Evolutionary conservation across 2,888 invertebrate genomes (phyloP).

Genomic region (Hypselothyrea guttata): DNA sequence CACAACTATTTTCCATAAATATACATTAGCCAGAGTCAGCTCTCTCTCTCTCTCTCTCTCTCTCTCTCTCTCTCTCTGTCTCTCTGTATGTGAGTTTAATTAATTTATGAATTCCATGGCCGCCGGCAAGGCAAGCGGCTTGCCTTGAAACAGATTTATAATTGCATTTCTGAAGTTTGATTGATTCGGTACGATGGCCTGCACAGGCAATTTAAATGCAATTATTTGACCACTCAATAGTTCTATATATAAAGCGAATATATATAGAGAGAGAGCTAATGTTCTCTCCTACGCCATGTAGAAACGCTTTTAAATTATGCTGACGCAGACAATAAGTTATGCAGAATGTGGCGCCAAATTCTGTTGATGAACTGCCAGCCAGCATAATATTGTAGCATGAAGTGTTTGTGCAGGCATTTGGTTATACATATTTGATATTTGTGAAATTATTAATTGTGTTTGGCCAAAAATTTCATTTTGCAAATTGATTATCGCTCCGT

Average conservation of each 20-base stretch:
- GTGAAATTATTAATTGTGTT: slow-evolving; percentile 52
- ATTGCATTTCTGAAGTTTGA: slow-evolving; percentile 5
- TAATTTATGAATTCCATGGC: slow-evolving; percentile 15
- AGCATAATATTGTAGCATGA: not conserved
- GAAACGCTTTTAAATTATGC: slow-evolving; percentile 38
- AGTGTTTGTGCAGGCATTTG: slow-evolving; percentile 33
- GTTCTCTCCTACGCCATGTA: not conserved
- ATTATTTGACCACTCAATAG: slow-evolving; percentile 20
- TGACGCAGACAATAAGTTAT: slow-evolving; percentile 18
- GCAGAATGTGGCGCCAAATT: not conserved
- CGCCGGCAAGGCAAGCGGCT: too few species aligned
- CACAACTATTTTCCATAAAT: slow-evolving; percentile 38
- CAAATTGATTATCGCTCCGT: slow-evolving; percentile 39
- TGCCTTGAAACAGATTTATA: slow-evolving; percentile 3
- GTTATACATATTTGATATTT: slow-evolving; percentile 32
- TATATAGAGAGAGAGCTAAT: too few species aligned
- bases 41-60: too few species aligned
- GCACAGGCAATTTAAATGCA: slow-evolving; percentile 17
- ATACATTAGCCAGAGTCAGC: slow-evolving; percentile 22
- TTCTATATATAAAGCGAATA: too few species aligned
- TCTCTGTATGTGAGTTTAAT: slow-evolving; percentile 16
- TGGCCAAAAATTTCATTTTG: slow-evolving; percentile 41
- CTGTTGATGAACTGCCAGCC: not conserved
- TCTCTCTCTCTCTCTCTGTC: too few species aligned
- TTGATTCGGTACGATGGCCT: not conserved